phyloP scores from a whole-genome alignment of 1,140 invertebrate species.

The Lasioglossum baleicum region DNA sequence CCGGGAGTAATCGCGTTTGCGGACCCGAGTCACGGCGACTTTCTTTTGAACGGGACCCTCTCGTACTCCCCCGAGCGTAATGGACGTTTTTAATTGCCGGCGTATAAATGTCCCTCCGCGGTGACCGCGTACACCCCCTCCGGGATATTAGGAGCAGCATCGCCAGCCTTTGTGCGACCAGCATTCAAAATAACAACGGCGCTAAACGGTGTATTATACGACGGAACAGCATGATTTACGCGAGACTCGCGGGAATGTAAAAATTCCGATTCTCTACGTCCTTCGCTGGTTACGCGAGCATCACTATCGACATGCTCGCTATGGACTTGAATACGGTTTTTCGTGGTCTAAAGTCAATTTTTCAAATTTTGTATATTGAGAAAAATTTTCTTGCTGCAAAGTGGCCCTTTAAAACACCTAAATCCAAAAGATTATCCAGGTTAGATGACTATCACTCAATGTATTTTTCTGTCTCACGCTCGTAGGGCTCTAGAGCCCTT shows the following conservation, averaged over 20 bases:
- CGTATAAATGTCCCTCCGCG: neutral
- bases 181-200: neutral
- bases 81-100: constrained; percentile 32
- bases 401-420: too few species aligned
- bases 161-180: neutral
- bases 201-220: constrained; percentile 12
- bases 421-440: too few species aligned
- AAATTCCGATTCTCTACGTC: neutral
- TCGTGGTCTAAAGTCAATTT: too few species aligned
- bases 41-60: neutral
- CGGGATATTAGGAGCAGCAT: neutral
- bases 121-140: neutral
- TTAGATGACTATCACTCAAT: too few species aligned
- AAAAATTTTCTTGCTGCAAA: too few species aligned
- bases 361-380: too few species aligned
- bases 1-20: constrained; percentile 40
- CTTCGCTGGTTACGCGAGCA: too few species aligned
- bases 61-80: neutral
- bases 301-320: too few species aligned
- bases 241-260: neutral
- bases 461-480: too few species aligned
- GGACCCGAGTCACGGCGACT: neutral
- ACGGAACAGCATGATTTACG: neutral
- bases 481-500: too few species aligned
- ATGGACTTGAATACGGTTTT: too few species aligned